phyloP scores from a whole-genome alignment of 2,113 vertebrate genomes.

The Chaetops frenatus region DNA sequence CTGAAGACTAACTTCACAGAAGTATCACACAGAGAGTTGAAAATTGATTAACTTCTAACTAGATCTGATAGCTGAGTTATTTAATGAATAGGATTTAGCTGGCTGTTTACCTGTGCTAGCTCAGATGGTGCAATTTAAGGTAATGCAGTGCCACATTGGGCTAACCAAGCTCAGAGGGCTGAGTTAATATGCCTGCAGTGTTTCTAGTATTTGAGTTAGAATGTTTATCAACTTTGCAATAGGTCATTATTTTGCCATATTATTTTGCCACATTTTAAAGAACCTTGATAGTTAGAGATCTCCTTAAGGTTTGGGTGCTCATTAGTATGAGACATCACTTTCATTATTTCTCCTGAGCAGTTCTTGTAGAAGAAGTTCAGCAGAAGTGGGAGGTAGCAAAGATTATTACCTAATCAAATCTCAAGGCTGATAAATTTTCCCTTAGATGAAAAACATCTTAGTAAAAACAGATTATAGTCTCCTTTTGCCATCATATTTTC shows the following conservation, averaged over 20 bases:
- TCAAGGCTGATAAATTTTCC: not conserved
- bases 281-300: not conserved
- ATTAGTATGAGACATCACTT: not conserved
- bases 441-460: not conserved
- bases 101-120: not conserved
- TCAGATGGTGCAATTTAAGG: not conserved
- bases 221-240: not conserved
- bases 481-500: not conserved
- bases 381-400: not conserved
- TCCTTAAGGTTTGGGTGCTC: not conserved
- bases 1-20: not conserved
- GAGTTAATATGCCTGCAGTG: not conserved
- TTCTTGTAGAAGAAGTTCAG: not conserved
- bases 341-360: not conserved
- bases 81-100: not conserved
- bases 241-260: not conserved
- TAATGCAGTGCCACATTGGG: not conserved
- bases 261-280: not conserved
- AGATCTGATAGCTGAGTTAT: slow-evolving; percentile 28
- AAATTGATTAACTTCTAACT: slow-evolving; percentile 33
- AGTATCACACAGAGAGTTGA: slow-evolving; percentile 7
- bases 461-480: not conserved
- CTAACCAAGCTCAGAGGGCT: not conserved
- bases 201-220: not conserved
- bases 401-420: not conserved